A percentile compares a stretch with the other conserved stretches of the same genome.
These are phyloP conservation scores for Morpho deidamia DNA, from an alignment of 2,888 invertebrate species.

Conservation along the genomic window DNA sequence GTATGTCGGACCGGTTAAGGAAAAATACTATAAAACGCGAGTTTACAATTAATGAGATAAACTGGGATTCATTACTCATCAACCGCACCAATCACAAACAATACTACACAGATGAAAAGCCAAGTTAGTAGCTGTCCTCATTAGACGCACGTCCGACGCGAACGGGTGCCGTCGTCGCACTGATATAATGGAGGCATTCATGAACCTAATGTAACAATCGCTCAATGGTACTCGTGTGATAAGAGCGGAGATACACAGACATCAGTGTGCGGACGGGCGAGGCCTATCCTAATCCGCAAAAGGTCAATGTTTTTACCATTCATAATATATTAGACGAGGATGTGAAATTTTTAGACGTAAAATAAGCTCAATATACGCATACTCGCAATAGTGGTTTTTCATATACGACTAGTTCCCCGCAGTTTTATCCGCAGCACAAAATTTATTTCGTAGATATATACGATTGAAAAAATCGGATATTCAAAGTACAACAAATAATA, in stretches of 20 bases:
- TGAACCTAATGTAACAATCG: constrained; percentile 19
- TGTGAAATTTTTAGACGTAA: too few species aligned
- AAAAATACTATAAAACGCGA: constrained; percentile 23
- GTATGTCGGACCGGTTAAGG: constrained; percentile 31
- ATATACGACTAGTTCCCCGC: too few species aligned
- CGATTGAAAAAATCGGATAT: too few species aligned
- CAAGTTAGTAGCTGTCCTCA: background rate
- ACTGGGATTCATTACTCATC: constrained; percentile 15
- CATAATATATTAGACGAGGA: constrained; percentile 36
- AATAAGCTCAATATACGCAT: too few species aligned
- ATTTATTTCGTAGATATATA: too few species aligned
- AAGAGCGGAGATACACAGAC: constrained; percentile 34
- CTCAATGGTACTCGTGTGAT: constrained; percentile 38
- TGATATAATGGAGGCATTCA: constrained; percentile 18
- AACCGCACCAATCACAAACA: constrained; percentile 19
- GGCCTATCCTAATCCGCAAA: constrained; percentile 46
- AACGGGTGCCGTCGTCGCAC: constrained; percentile 24
- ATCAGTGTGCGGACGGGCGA: constrained; percentile 31
- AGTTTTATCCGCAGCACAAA: too few species aligned
- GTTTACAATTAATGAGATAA: constrained; percentile 18
- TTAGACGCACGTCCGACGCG: constrained; percentile 24
- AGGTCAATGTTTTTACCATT: constrained; percentile 72
- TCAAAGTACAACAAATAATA: too few species aligned
- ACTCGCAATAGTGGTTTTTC: too few species aligned
- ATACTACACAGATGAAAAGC: background rate